Evolutionary conservation across 2,888 invertebrate species (phyloP).

Genomic region (Chesias legatella): DNA sequence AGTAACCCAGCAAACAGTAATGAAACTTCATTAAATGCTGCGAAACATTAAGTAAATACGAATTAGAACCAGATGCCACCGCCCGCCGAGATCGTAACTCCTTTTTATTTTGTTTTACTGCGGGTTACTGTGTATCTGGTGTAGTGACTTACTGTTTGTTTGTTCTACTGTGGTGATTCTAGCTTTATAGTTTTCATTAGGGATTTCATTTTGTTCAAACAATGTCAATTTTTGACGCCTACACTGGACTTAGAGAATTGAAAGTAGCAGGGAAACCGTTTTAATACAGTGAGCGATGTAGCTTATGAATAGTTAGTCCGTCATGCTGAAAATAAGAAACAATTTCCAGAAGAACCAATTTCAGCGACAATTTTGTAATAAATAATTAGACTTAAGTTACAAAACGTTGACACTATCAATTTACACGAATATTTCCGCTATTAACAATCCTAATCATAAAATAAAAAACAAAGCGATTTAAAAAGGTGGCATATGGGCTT

Average conservation of each 20-base stretch:
- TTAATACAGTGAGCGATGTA: no score
- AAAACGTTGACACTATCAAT: neutral
- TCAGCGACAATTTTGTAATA: no score
- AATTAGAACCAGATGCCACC: conserved; percentile 29
- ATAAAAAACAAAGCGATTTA: conserved; percentile 12
- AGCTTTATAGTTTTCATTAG: conserved; percentile 21
- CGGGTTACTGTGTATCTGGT: conserved; percentile 14
- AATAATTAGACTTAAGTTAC: neutral
- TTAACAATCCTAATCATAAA: neutral
- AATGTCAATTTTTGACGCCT: neutral
- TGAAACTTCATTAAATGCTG: conserved; percentile 24
- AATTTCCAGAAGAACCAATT: no score
- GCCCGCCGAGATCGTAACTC: conserved; percentile 27
- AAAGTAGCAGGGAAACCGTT: no score
- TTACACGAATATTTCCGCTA: conserved; percentile 1
- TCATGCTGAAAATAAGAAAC: no score
- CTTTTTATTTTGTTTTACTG: conserved; percentile 35
- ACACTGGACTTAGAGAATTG: neutral
- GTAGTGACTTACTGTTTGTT: conserved; percentile 24
- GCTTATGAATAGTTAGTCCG: no score
- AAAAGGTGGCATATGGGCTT: conserved; percentile 30
- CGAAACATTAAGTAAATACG: conserved; percentile 27
- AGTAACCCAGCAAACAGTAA: conserved; percentile 22
- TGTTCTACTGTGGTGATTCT: conserved; percentile 20
- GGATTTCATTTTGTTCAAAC: neutral